Evolutionary conservation across 1,140 invertebrate genomes (phyloP), one percentile per base, ranked within the genome.

Genomic region (Venturia canescens): DNA sequence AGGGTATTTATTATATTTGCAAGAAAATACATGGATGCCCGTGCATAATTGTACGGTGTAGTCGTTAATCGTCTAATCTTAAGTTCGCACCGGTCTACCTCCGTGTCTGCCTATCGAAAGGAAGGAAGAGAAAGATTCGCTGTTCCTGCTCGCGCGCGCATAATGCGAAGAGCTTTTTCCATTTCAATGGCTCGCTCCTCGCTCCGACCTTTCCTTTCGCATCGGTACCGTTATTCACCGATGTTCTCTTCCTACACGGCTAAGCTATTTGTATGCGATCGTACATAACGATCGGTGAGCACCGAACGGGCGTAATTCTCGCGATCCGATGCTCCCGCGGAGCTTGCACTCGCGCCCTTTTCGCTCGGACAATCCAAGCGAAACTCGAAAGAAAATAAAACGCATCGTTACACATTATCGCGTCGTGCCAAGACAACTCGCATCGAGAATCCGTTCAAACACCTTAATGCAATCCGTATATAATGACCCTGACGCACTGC

Each of bases 221-320:
- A 72, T 72, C 38, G 70, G 70, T 72, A 48, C 70, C 70, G 70
- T 72, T 72, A 72, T 31, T 44, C 38, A 63, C 60, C 23, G 23
- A 26, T 63, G 60, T 63, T 63, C 11, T 13, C 60, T 53, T 3
- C 16, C 50, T 53, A 53, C n/a, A 21, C 50, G n/a, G 50, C 18
- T n/a, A 53, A 53, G n/a, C 50, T 53, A 53, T 53, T 21, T 53
- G 18, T 53, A 53, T 53, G n/a, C 50, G n/a, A 18, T n/a, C 50
- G n/a, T 53, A n/a, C 50, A n/a, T 53, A 53, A 53, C n/a, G 50
- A 53, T 53, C 16, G 4, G 4, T n/a, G n/a, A 53, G n/a, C 6
- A 53, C 2, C n/a, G n/a, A 21, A 53, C 18, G 7, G 50, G 6
- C 50, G 18, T 53, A 18, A 53, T 1, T 18, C 18, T 4, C 16